Conservation (phyloP, 1,140 invertebrate genomes). For the Planococcus citri region DNA sequence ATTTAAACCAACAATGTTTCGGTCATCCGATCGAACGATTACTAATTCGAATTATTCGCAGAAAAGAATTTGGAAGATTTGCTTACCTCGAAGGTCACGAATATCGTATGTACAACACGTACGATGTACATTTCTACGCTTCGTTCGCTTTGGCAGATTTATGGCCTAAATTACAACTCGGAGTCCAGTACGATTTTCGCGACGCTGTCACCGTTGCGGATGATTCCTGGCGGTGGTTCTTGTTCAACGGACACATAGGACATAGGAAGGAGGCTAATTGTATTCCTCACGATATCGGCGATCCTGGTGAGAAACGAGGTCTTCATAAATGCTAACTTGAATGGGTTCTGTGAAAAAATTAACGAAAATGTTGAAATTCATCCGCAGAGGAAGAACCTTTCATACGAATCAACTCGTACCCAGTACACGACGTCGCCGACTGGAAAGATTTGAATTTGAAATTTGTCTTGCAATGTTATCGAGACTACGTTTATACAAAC, state of each 20-base stretch:
- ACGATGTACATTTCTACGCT: slow-evolving; percentile 93
- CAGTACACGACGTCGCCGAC: slow-evolving; percentile 75
- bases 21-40: no score
- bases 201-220: slow-evolving; percentile 41
- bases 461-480: slow-evolving; percentile 76
- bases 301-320: slow-evolving; percentile 59
- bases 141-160: slow-evolving; percentile 75
- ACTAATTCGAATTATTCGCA: slow-evolving; percentile 29
- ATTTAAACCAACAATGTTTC: no score
- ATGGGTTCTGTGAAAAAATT: no score
- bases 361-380: neutral
- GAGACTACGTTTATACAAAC: slow-evolving; percentile 49
- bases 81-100: slow-evolving; percentile 81
- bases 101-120: slow-evolving; percentile 92
- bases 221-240: slow-evolving; percentile 34
- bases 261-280: slow-evolving; percentile 56
- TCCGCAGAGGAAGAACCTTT: slow-evolving; percentile 69
- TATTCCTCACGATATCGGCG: slow-evolving; percentile 84
- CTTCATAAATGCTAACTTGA: no score
- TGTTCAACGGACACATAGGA: slow-evolving; percentile 49
- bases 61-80: slow-evolving; percentile 61
- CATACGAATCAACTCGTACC: slow-evolving; percentile 70
- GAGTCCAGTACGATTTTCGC: slow-evolving; percentile 73
- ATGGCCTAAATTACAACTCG: slow-evolving; percentile 81
- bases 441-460: slow-evolving; percentile 91